Evolutionary conservation across 2,888 invertebrate genomes (phyloP), one percentile per base, ranked within the genome.

Genomic region (Crepidodera aurea): DNA sequence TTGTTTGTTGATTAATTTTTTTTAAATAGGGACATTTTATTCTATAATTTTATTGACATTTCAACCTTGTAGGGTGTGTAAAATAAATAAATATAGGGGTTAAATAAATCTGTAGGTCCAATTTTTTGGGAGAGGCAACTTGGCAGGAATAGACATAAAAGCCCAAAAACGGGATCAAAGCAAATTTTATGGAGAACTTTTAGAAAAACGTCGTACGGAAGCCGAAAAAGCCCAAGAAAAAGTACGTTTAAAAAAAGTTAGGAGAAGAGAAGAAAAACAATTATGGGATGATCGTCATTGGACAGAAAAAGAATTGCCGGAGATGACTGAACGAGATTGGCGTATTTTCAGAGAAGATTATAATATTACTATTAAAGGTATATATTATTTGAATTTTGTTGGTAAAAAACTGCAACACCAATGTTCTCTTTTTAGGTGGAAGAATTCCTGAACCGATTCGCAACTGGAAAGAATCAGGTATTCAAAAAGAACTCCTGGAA

Each of bases 251-350:
- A 96, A 95, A 77, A 96, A 96, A 79, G 91, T 96, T 0, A 92
- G 94, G 72, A 90, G 92, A 75, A 94, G 94, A 80, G 98, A 99
- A 83, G 98, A 98, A 69, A 98, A 98, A 82, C 96, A 97, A 77
- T 92, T 95, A 76, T 98, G 96, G 94, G 99, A 99, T 81, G 98
- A 99, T 79, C 88, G 99, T 3, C 99, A 99, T 81, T 99, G 99
- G 99, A 92, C 94, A 2, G 97, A 98, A 76, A 99, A 99, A 79
- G 90, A 90, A 7, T 83, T 91, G 0, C 89, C 90, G 53, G 97
- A 98, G 81, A 99, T 99, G 99, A 95, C 94, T 0, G 98, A 99
- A 80, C 86, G 99, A 73, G 99, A 99, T 84, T 99, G 99, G 99
- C 89, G 99, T 81, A 99, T 99, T 75, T 99, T 99, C 80, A 88